Percentiles rank a stretch among this genome's conserved stretches.
Evolutionary conservation across 1,140 invertebrate species (phyloP).

Genomic region (Neodiprion virginianus): DNA sequence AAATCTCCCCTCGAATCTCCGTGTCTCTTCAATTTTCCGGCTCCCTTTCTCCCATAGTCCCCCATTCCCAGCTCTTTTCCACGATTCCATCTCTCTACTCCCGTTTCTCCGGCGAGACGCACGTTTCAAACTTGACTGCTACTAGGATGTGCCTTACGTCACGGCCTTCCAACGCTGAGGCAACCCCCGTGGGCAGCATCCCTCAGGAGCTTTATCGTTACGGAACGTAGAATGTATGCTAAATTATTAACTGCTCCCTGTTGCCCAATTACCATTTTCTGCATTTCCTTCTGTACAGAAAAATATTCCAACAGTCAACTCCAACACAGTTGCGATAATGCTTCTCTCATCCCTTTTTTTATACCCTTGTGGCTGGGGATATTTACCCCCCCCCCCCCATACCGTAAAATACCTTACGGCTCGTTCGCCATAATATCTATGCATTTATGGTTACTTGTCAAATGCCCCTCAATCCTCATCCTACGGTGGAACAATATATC

Average conservation of each 20-base stretch:
- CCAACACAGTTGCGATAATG: not conserved
- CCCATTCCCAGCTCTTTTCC: not conserved
- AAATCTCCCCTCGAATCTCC: too few relatives aligned
- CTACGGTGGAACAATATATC: too few relatives aligned
- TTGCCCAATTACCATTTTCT: constrained; percentile 41
- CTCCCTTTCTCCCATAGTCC: too few relatives aligned
- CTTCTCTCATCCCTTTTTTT: not conserved
- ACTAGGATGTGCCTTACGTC: not conserved
- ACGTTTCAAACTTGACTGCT: constrained; percentile 1
- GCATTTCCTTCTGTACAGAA: constrained; percentile 25
- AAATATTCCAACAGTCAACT: not conserved
- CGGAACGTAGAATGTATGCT: constrained; percentile 30
- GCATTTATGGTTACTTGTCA: not conserved
- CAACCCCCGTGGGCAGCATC: not conserved
- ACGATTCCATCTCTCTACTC: not conserved
- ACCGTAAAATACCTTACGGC: not conserved
- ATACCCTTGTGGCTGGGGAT: not conserved
- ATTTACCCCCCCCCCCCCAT: not conserved
- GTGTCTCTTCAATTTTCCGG: too few relatives aligned
- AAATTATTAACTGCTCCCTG: constrained; percentile 43
- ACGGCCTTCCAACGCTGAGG: not conserved
- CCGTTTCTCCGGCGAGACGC: not conserved
- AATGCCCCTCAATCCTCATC: too few relatives aligned
- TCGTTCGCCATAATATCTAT: not conserved
- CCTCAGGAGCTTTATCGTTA: constrained; percentile 10